Conservation (phyloP, 2,888 invertebrate species). For the Trichogramma evanescens region DNA sequence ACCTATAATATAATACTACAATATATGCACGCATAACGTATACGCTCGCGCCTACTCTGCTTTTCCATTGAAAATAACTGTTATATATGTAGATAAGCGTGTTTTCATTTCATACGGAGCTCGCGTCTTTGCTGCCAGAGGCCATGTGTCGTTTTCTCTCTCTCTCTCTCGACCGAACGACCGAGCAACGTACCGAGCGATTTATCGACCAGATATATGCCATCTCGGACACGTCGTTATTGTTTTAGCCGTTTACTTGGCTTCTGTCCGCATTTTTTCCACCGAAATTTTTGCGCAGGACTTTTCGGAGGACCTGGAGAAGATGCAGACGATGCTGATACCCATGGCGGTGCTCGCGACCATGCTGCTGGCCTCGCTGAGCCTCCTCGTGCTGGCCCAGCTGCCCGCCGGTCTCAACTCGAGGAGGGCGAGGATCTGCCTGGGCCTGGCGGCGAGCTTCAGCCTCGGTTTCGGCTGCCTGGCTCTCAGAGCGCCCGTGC, state of each 20-base stretch:
- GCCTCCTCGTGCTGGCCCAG: slow-evolving; percentile 53
- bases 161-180: background rate
- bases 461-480: slow-evolving; percentile 47
- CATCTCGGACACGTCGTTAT: background rate
- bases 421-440: slow-evolving; percentile 29
- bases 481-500: slow-evolving; percentile 56
- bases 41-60: too few relatives aligned
- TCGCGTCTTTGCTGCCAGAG: too few relatives aligned
- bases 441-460: slow-evolving; percentile 55
- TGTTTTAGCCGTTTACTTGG: background rate
- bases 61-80: too few relatives aligned
- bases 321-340: slow-evolving; percentile 48
- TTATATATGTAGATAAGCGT: too few relatives aligned
- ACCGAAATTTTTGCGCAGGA: too few relatives aligned
- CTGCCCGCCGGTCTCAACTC: slow-evolving; percentile 36
- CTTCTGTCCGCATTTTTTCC: background rate
- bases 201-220: background rate
- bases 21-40: too few relatives aligned
- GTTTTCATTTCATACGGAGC: too few relatives aligned
- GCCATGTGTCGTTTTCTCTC: background rate
- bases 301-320: slow-evolving; percentile 40
- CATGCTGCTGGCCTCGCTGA: slow-evolving; percentile 57
- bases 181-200: background rate
- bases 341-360: slow-evolving; percentile 52
- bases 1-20: too few relatives aligned